Evolutionary conservation across 2,113 vertebrate genomes (phyloP).

Genomic region (Epinephelus moara): DNA sequence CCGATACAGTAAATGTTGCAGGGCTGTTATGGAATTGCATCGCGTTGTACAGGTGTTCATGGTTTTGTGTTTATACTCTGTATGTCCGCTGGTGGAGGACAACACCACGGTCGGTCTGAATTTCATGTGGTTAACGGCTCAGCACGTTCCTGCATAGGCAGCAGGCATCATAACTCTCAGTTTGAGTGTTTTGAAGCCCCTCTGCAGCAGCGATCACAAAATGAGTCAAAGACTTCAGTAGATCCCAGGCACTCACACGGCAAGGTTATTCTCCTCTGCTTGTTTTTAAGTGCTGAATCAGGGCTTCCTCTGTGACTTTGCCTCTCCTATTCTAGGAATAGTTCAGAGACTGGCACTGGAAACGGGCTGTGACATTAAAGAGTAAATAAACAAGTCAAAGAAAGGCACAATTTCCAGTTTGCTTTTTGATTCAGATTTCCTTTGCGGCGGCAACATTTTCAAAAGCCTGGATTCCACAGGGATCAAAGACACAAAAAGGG

Average conservation of each 20-base stretch:
- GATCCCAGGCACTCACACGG: constrained; percentile 17
- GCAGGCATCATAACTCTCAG: constrained; percentile 10
- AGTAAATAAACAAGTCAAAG: constrained; percentile 46
- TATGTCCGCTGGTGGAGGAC: constrained; percentile 25
- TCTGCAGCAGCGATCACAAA: constrained; percentile 34
- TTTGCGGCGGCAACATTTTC: constrained; percentile 11
- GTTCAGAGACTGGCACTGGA: constrained; percentile 15
- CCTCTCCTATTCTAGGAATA: constrained; percentile 20
- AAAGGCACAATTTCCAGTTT: background rate
- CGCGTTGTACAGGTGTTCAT: constrained; percentile 8
- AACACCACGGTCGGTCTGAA: constrained; percentile 28
- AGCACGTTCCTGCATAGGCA: constrained; percentile 25
- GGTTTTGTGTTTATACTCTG: constrained; percentile 2
- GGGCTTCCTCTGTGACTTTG: constrained; percentile 54
- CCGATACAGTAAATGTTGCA: background rate
- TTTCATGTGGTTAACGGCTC: constrained; percentile 34
- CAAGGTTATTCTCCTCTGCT: constrained; percentile 54
- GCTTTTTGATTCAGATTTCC: constrained; percentile 22
- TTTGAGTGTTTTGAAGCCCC: constrained; percentile 40
- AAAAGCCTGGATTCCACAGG: background rate
- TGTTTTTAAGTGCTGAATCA: constrained; percentile 58
- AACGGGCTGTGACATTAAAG: constrained; percentile 19
- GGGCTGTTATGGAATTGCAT: background rate
- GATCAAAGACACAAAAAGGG: constrained; percentile 25
- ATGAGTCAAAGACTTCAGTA: constrained; percentile 37